These are phyloP conservation scores for Sesamia inferens DNA, from an alignment of 2,888 invertebrate species.

Conservation along the genomic window DNA sequence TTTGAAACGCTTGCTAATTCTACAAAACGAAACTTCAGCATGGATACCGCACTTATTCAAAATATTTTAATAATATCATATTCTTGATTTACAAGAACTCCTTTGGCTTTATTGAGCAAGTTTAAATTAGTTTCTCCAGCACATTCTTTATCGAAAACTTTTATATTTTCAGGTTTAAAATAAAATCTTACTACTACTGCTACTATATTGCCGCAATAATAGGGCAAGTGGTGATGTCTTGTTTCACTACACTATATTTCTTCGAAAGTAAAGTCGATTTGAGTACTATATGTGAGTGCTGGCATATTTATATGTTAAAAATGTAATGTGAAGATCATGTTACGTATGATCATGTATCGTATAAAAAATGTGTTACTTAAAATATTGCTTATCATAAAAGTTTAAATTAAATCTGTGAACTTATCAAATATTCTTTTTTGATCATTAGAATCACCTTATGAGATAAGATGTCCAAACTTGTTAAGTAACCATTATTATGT, in stretches of 20 bases:
- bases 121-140: background rate
- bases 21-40: background rate
- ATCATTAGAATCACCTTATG: background rate
- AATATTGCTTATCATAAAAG: background rate
- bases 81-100: background rate
- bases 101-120: background rate
- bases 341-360: no score
- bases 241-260: conserved; percentile 57
- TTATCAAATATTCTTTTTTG: background rate
- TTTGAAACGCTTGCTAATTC: background rate
- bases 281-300: conserved; percentile 63
- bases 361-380: background rate
- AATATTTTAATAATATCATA: background rate
- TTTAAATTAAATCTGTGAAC: background rate
- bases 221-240: conserved; percentile 57
- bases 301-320: background rate
- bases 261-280: conserved; percentile 54
- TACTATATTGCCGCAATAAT: conserved; percentile 60
- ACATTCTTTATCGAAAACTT: background rate
- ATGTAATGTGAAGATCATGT: background rate
- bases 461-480: background rate
- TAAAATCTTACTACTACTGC: conserved; percentile 62
- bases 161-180: conserved; percentile 45
- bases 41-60: background rate
- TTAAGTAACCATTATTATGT: background rate